These are phyloP conservation scores for Baccha elongata DNA, from an alignment of 2,888 invertebrate genomes.

Conservation along the genomic window DNA sequence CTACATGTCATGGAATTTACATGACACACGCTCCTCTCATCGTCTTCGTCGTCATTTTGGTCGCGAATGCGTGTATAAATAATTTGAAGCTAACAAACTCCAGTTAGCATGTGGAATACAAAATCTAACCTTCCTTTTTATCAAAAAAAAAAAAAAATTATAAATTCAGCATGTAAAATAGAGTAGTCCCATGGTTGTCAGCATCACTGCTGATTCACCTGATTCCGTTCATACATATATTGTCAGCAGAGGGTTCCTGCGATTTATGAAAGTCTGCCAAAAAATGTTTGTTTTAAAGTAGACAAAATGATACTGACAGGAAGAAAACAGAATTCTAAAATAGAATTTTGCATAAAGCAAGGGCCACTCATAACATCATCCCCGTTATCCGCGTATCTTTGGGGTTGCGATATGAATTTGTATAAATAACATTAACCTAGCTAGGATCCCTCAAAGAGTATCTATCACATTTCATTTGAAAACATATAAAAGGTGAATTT, in stretches of 20 bases:
- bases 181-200: slow-evolving; percentile 4
- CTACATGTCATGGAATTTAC: slow-evolving; percentile 37
- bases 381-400: neutral
- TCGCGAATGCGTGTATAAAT: slow-evolving; percentile 53
- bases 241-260: neutral
- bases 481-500: too few relatives aligned
- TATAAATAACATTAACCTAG: slow-evolving; percentile 36
- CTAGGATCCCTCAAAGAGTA: neutral
- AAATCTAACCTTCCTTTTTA: slow-evolving; percentile 46
- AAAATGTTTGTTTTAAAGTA: slow-evolving; percentile 5
- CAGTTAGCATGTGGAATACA: slow-evolving; percentile 57
- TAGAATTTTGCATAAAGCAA: slow-evolving; percentile 31
- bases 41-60: neutral
- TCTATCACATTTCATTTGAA: too few relatives aligned
- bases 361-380: neutral
- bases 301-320: slow-evolving; percentile 3
- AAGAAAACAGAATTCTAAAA: slow-evolving; percentile 1
- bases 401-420: neutral
- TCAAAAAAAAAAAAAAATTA: slow-evolving; percentile 30
- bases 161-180: neutral
- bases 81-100: slow-evolving; percentile 55
- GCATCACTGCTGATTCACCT: slow-evolving; percentile 12
- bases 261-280: slow-evolving; percentile 6
- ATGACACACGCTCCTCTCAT: slow-evolving; percentile 2
- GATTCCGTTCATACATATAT: neutral